Evolutionary conservation across 2,888 invertebrate species (phyloP).

Genomic region (Monochamus alternatus): DNA sequence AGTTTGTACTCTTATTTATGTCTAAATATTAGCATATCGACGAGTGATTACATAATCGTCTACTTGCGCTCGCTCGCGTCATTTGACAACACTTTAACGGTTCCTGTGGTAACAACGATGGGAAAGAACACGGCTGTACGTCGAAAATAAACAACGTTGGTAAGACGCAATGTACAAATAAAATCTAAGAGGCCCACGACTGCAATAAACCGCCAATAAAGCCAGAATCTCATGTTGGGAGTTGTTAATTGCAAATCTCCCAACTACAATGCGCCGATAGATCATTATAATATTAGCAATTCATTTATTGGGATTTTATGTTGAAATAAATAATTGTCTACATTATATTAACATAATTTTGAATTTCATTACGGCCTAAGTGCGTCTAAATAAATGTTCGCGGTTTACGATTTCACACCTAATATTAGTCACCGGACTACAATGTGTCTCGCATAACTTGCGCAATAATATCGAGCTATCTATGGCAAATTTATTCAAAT

Average conservation of each 20-base stretch:
- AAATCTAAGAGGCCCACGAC: background rate
- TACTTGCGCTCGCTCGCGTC: no score
- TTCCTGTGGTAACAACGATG: no score
- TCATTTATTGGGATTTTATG: constrained; percentile 38
- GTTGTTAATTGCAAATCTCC: constrained; percentile 40
- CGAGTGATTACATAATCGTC: no score
- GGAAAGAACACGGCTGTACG: background rate
- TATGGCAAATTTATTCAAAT: constrained; percentile 17
- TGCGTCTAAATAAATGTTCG: constrained; percentile 8
- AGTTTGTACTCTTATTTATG: no score
- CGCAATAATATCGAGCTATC: constrained; percentile 22
- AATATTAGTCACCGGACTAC: constrained; percentile 24
- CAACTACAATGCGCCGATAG: constrained; percentile 33
- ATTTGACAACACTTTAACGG: no score
- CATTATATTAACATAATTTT: constrained; percentile 34
- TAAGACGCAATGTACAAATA: background rate
- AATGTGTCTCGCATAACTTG: constrained; percentile 8
- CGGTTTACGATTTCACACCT: constrained; percentile 33
- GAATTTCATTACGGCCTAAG: constrained; percentile 31
- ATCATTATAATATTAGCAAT: constrained; percentile 41
- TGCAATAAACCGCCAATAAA: constrained; percentile 20
- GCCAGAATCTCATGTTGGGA: background rate
- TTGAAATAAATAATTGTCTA: constrained; percentile 35
- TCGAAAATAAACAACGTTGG: background rate
- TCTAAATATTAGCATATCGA: no score